Evolutionary conservation across 2,797 vertebrate species (phyloP).

Genomic region (Xiphorhynchus erythropygius): DNA sequence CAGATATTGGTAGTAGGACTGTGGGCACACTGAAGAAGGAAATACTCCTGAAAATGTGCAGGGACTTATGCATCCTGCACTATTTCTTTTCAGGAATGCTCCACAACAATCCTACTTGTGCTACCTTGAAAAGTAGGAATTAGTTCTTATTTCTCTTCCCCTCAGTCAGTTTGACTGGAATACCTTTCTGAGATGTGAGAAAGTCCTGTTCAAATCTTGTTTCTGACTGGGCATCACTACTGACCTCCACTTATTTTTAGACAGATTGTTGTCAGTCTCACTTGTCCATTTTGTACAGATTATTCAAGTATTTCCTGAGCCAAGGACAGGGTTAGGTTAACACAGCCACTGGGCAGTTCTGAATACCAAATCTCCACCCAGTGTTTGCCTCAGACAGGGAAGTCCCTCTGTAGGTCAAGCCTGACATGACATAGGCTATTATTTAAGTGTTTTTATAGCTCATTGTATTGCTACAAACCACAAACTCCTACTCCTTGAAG

Average conservation of each 20-base stretch:
- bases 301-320: constrained; percentile 9
- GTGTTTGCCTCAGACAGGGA: not conserved
- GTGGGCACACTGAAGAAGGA: not conserved
- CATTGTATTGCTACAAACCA: not conserved
- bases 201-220: not conserved
- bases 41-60: not conserved
- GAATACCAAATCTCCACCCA: not conserved
- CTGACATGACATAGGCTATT: not conserved
- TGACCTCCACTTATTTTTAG: constrained; percentile 45
- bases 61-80: not conserved
- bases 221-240: not conserved
- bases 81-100: not conserved
- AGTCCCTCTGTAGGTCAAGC: not conserved
- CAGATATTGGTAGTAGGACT: not conserved
- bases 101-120: not conserved
- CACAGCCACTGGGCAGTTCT: not conserved
- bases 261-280: not conserved
- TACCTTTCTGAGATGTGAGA: not conserved
- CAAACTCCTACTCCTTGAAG: not conserved
- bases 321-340: constrained; percentile 14
- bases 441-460: not conserved
- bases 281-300: not conserved
- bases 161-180: not conserved
- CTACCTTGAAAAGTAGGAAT: not conserved
- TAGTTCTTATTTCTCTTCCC: not conserved